Percentiles rank a stretch among this genome's conserved stretches.
Evolutionary conservation across 2,113 vertebrate species (phyloP).

Genomic region (Plecotus auritus): DNA sequence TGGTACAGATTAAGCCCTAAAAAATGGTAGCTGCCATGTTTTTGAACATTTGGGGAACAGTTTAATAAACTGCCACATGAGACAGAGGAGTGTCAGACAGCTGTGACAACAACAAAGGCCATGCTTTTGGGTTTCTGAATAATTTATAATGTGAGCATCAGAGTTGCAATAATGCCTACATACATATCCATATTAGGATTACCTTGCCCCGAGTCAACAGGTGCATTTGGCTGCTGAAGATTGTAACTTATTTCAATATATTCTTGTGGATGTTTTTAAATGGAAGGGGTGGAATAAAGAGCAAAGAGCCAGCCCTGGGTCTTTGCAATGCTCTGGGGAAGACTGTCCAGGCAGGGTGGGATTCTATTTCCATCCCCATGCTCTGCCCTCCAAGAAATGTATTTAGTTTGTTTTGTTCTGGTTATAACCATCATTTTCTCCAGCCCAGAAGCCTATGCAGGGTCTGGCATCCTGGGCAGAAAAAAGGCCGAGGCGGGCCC

Average conservation of each 20-base stretch:
- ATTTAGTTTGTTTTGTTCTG: neutral
- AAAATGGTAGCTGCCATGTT: neutral
- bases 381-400: too few relatives aligned
- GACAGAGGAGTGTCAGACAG: neutral
- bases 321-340: neutral
- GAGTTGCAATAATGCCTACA: neutral
- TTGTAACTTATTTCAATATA: neutral
- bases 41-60: neutral
- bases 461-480: neutral
- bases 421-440: neutral
- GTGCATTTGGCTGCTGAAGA: neutral
- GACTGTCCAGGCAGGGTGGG: neutral
- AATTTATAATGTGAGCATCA: rapidly evolving
- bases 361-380: neutral
- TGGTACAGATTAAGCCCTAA: neutral
- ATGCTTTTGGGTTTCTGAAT: neutral
- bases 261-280: neutral
- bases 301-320: neutral
- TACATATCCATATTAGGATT: neutral
- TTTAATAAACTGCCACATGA: neutral
- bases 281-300: neutral
- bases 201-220: too few relatives aligned
- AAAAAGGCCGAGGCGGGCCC: neutral
- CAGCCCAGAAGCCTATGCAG: neutral
- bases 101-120: rapidly evolving